phyloP scores from a whole-genome alignment of 2,888 invertebrate genomes.

The Mylabris sibirica region DNA sequence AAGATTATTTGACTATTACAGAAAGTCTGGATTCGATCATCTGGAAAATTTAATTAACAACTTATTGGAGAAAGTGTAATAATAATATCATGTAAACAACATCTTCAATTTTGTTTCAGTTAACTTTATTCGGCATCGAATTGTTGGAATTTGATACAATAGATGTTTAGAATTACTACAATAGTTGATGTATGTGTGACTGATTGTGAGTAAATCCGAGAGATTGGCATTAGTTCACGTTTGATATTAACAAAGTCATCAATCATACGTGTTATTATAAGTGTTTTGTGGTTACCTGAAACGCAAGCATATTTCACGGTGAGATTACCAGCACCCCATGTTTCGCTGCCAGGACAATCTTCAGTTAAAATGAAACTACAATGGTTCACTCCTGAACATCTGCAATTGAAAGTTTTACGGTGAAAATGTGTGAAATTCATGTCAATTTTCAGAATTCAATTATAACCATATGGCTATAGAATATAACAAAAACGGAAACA shows the following conservation, averaged over 20 bases:
- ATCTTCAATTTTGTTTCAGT: background rate
- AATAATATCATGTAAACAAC: too few species aligned
- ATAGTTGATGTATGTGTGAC: conserved; percentile 35
- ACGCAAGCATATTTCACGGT: conserved; percentile 78
- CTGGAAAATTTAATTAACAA: conserved; percentile 49
- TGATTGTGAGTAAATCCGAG: conserved; percentile 41
- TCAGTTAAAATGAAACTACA: conserved; percentile 73
- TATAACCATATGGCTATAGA: conserved; percentile 28
- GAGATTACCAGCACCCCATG: conserved; percentile 73
- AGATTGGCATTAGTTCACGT: conserved; percentile 42
- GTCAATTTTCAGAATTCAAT: conserved; percentile 15
- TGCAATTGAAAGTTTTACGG: conserved; percentile 57
- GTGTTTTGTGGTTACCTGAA: conserved; percentile 68
- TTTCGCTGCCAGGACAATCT: conserved; percentile 70
- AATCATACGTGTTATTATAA: background rate
- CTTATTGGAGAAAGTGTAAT: too few species aligned
- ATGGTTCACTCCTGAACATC: conserved; percentile 78
- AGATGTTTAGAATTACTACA: conserved; percentile 29
- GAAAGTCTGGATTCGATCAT: conserved; percentile 60
- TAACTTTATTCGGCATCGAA: conserved; percentile 10
- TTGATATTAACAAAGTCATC: background rate
- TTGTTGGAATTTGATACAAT: conserved; percentile 24
- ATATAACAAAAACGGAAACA: conserved; percentile 13
- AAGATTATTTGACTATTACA: conserved; percentile 63
- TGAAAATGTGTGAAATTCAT: conserved; percentile 45